A percentile compares a stretch with the other conserved stretches of the same genome.
These are phyloP conservation scores for Dendroctonus ponderosae DNA, from an alignment of 1,140 invertebrate genomes.

Conservation along the genomic window DNA sequence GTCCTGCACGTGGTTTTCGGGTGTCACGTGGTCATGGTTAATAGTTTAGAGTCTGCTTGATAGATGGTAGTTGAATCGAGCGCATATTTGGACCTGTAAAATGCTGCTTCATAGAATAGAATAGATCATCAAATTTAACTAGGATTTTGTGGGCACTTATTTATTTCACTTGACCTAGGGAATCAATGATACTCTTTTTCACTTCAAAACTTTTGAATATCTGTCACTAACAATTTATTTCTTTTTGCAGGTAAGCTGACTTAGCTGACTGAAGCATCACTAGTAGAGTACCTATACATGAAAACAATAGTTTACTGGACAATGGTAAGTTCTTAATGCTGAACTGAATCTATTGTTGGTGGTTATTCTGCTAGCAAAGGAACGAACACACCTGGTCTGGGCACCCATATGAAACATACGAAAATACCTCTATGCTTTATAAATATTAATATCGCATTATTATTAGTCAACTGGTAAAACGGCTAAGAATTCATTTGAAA, in stretches of 20 bases:
- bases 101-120: background rate
- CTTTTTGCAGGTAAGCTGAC: conserved; percentile 8
- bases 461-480: conserved; percentile 26
- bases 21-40: conserved; percentile 23
- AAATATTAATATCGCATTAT: conserved; percentile 28
- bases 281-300: background rate
- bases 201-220: background rate
- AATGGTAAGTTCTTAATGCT: background rate
- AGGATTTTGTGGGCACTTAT: too few relatives aligned
- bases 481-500: conserved; percentile 26
- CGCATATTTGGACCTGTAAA: background rate
- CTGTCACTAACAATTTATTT: background rate
- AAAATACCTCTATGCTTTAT: background rate
- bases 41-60: conserved; percentile 49
- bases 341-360: background rate
- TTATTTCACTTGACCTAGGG: too few relatives aligned
- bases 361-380: background rate
- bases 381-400: too few relatives aligned
- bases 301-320: background rate
- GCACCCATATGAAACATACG: too few relatives aligned
- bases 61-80: conserved; percentile 44
- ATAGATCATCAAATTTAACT: too few relatives aligned
- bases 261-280: background rate
- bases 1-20: conserved; percentile 20
- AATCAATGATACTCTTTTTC: too few relatives aligned